Evolutionary conservation across 2,113 vertebrate species (phyloP), one percentile per base, ranked within the genome.

Genomic region (Cottus gobio): DNA sequence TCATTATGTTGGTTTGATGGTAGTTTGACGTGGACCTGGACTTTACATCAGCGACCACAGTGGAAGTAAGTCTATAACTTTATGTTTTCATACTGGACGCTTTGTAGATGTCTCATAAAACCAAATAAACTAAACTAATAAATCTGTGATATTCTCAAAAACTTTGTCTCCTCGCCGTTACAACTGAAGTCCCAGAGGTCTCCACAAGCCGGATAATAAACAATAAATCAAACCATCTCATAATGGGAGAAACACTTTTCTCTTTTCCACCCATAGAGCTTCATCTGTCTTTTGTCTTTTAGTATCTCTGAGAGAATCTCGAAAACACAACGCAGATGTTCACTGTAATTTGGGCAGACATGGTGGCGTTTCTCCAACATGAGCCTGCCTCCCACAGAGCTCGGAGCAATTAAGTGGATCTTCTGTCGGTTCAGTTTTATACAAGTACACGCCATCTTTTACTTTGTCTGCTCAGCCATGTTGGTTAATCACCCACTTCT

Each of bases 301-400:
- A 48, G 39, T n/a, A 64, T 65, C 34, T 77, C 30, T 20, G 28
- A 36, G 20, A 52, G 42, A 42, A 24, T 52, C 34, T 77, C 48
- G 5, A 76, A 72, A 46, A 76, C 24, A 28, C 60, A 61, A 13
- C 36, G 34, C 79, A 85, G 85, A 82, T 76, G 78, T 61, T 80
- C 62, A 39, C 3, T 69, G 60, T 83, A 62, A 79, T 68, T 85
- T 80, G 3, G 9, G 26, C 34, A 78, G 31, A 66, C 39, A 24
- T 20, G 28, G n/a, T 50, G 44, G 54, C 64, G 65, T n/a, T 57
- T 62, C 61, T 50, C 60, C 66, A 42, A 24, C 69, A 54, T 22
- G 71, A 3, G 5, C 4, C 13, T 1, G 18, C 44, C n/a, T 72
- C 62, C 65, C 73, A 67, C n/a, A n/a, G 34, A 75, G 36, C 28